Evolutionary conservation across 2,888 invertebrate species (phyloP), one percentile per base, ranked within the genome.

Genomic region (Petrolisthes cinctipes): DNA sequence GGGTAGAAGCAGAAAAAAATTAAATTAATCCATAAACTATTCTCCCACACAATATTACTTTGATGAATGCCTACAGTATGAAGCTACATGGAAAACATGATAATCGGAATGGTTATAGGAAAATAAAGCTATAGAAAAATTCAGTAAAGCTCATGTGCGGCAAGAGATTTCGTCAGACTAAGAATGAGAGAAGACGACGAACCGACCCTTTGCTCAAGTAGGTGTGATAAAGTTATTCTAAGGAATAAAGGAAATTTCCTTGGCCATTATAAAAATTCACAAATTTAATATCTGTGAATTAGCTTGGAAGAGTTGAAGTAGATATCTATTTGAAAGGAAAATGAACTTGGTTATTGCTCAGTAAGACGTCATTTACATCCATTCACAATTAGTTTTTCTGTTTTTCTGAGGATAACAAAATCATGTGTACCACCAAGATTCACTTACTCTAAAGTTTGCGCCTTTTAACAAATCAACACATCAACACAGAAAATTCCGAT

Each of bases 1-100:
- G 85, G 85, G 53, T 71, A 71, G 71, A 71, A 71, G 71, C 71
- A 71, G n/a, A 71, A 20, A 20, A 71, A 71, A 71, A n/a, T n/a
- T n/a, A 71, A 71, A 61, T 71, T 17, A 71, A 71, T 71, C 20
- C 71, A 71, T 71, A 71, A 71, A 71, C 71, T n/a, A 71, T 20
- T 71, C 71, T 20, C 71, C 6, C 71, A 71, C 71, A 71, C 20
- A 71, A 17, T n/a, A 71, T 71, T n/a, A 71, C 6, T 71, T 20
- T n/a, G 61, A 6, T 11, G n/a, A 6, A 71, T n/a, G 71, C 71
- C n/a, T 71, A 71, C 14, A 71, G 71, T 71, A 14, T 20, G 71
- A 71, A 71, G 71, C 71, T 71, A 71, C 71, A 20, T 11, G 71
- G 71, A 71, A n/a, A n/a, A n/a, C 14, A 71, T 11, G 11, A 37